These are phyloP conservation scores for Pardalotus punctatus DNA, from an alignment of 2,113 vertebrate genomes.

Conservation along the genomic window DNA sequence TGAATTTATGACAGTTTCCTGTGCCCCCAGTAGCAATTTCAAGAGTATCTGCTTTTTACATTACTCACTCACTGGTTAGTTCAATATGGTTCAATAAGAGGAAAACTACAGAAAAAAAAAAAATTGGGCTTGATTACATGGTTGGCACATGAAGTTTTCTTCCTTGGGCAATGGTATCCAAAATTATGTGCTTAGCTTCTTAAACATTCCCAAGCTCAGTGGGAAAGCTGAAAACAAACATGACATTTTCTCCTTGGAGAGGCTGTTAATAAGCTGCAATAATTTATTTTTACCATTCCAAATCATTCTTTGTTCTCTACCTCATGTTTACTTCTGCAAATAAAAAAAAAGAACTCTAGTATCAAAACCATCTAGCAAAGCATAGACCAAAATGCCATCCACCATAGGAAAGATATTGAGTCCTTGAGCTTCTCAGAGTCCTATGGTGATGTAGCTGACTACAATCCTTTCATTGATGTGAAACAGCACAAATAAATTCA, in stretches of 20 bases:
- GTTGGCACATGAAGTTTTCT: not conserved
- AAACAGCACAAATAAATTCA: not conserved
- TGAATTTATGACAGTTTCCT: not conserved
- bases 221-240: not conserved
- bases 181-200: not conserved
- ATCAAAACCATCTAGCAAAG: not conserved
- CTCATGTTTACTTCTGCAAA: not conserved
- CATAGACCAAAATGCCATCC: not conserved
- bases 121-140: not conserved
- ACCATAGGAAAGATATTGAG: not conserved
- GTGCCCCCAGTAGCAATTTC: not conserved
- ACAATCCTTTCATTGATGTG: not conserved
- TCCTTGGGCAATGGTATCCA: not conserved
- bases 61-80: not conserved
- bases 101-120: not conserved
- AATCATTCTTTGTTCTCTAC: not conserved
- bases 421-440: not conserved
- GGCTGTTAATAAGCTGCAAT: not conserved
- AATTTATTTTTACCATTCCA: not conserved
- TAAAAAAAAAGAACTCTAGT: not conserved
- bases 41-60: not conserved
- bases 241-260: not conserved
- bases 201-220: not conserved
- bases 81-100: not conserved
- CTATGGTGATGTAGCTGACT: not conserved